phyloP scores from a whole-genome alignment of 2,113 vertebrate genomes.

The Mystacornis crossleyi region DNA sequence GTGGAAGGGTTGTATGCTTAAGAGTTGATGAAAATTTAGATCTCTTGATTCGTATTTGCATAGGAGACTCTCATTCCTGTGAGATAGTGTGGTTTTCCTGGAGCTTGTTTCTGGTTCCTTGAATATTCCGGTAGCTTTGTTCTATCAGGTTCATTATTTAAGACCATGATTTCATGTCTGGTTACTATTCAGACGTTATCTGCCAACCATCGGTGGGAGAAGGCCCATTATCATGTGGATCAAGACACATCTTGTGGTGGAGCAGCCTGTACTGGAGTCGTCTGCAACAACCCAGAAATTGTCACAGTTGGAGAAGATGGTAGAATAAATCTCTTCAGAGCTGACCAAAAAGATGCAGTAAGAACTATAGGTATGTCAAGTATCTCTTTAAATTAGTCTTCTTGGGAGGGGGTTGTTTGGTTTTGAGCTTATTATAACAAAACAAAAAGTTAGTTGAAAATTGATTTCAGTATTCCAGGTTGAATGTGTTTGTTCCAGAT shows the following conservation, averaged over 20 bases:
- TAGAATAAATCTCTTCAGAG: conserved; percentile 88
- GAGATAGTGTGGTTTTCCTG: background rate
- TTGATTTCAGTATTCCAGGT: background rate
- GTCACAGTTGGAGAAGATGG: conserved; percentile 94
- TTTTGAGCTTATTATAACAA: background rate
- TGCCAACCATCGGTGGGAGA: conserved; percentile 81
- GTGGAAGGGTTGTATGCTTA: background rate
- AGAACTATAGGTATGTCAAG: conserved; percentile 84
- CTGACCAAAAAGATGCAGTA: conserved; percentile 83
- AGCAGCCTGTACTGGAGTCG: conserved; percentile 88
- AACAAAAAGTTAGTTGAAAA: background rate
- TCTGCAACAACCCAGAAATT: conserved; percentile 91
- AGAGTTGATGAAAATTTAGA: background rate
- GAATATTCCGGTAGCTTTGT: background rate
- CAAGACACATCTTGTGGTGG: conserved; percentile 68
- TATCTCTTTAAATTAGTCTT: background rate
- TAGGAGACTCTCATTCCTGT: background rate
- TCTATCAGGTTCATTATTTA: background rate
- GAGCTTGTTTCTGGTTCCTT: background rate
- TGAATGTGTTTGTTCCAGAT: background rate
- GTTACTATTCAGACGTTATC: conserved; percentile 81
- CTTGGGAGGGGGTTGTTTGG: background rate
- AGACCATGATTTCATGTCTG: background rate
- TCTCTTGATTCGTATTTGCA: background rate
- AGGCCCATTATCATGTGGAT: conserved; percentile 81